Base-by-base conservation (phyloP, 2,888 invertebrate genomes). In the Patella pellucida region DNA sequence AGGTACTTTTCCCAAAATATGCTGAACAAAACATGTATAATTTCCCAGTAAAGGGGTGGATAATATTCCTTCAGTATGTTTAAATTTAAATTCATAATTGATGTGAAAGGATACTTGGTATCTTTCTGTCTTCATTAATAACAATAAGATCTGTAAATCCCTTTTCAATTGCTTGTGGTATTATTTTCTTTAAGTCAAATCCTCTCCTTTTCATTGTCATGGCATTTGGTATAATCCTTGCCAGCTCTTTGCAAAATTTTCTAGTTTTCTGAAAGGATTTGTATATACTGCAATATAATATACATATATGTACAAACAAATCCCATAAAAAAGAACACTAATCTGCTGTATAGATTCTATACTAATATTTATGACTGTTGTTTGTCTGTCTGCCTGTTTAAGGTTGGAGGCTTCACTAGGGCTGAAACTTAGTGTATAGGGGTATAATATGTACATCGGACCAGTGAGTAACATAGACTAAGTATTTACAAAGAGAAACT, bases 161-260 rank as follows among this genome's bases (percentile, higher is more conserved):
- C 75, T 88, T 94, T 0, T 94, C 93, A 68, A 93, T 94, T 0
- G 97, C 96, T 85, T 96, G 95, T 85, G 95, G 94, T 0, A 98
- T 95, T 84, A 99, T 96, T 85, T 96, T 96, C 90, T 99, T 99
- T 1, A 99, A 94, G 75, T 96, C 95, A 3, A 97, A 95, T 78
- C 96, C 95, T 90, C 95, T 95, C 78, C 99, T 94, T 86, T 96
- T 96, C 80, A 95, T 94, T 0, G 96, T 95, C 81, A 95, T 92
- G 0, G 98, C 95, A 90, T 98, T 98, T 0, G 99, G 99, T 88
- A 99, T 96, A 31, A 97, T 95, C 83, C 96, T 94, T 41, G 94
- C 94, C 51, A 99, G 92, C 90, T 99, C 99, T 81, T 95, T 94
- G 74, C 97, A 97, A 91, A 99, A 98, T 89, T 96, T 95, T 86